A percentile compares a stretch with the other conserved stretches of the same genome.
phyloP scores from a whole-genome alignment of 2,797 vertebrate genomes.

The Agapornis canus region DNA sequence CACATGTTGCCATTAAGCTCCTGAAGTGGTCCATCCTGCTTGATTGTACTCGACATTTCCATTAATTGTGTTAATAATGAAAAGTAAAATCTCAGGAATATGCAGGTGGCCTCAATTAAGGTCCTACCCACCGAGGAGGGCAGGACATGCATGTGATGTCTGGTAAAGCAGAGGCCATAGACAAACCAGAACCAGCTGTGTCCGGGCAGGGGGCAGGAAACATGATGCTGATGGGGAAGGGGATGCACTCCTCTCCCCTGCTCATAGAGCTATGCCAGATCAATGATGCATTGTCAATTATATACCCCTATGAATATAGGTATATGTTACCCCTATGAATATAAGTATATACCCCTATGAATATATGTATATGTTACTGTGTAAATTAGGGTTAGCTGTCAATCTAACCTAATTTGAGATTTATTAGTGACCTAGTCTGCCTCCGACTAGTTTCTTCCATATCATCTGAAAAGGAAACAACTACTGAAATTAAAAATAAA shows the following conservation, averaged over 20 bases:
- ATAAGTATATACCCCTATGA: not conserved
- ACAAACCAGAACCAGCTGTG: not conserved
- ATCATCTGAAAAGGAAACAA: not conserved
- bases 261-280: not conserved
- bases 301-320: not conserved
- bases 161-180: not conserved
- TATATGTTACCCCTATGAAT: not conserved
- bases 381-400: not conserved
- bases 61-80: not conserved
- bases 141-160: accelerated
- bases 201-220: not conserved
- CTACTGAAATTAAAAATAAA: not conserved
- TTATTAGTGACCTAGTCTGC: not conserved
- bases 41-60: not conserved
- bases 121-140: not conserved
- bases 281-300: not conserved
- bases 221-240: not conserved
- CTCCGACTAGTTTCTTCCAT: not conserved
- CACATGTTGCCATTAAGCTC: not conserved
- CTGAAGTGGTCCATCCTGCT: not conserved
- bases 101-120: not conserved
- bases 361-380: not conserved
- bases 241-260: accelerated
- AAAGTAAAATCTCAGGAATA: not conserved
- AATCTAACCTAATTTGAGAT: not conserved